phyloP scores from a whole-genome alignment of 2,113 vertebrate genomes.

The Aspiorhynchus laticeps region DNA sequence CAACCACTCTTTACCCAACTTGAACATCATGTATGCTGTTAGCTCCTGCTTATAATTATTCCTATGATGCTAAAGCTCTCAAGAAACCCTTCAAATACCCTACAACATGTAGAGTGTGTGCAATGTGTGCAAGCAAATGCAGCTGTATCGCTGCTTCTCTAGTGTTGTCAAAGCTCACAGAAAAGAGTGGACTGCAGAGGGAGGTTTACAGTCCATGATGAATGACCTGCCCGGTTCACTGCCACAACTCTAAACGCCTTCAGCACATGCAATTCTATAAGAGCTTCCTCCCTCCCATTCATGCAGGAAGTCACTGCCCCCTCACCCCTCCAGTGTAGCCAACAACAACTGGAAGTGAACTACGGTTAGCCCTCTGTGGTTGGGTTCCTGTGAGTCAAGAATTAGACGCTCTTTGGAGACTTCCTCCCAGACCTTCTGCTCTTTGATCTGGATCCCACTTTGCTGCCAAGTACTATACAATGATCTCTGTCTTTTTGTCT shows the following conservation, averaged over 20 bases:
- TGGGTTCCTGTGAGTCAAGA: slow-evolving; percentile 8
- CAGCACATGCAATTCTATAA: slow-evolving; percentile 31
- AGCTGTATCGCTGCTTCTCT: neutral
- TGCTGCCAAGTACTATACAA: neutral
- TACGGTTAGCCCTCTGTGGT: neutral
- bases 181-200: neutral
- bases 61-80: neutral
- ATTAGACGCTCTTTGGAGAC: neutral
- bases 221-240: slow-evolving; percentile 17
- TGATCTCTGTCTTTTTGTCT: neutral
- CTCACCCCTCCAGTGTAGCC: neutral
- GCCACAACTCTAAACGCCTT: slow-evolving; percentile 2
- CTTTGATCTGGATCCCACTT: slow-evolving; percentile 21
- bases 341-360: slow-evolving; percentile 14
- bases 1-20: neutral
- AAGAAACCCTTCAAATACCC: neutral
- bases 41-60: neutral
- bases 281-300: neutral
- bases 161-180: slow-evolving; percentile 1
- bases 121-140: neutral
- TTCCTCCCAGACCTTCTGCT: neutral
- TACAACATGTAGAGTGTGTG: neutral
- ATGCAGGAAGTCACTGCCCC: neutral
- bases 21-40: neutral
- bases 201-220: slow-evolving; percentile 30